Conservation (phyloP, 1,140 invertebrate species). For the Paraescarpia echinospica region DNA sequence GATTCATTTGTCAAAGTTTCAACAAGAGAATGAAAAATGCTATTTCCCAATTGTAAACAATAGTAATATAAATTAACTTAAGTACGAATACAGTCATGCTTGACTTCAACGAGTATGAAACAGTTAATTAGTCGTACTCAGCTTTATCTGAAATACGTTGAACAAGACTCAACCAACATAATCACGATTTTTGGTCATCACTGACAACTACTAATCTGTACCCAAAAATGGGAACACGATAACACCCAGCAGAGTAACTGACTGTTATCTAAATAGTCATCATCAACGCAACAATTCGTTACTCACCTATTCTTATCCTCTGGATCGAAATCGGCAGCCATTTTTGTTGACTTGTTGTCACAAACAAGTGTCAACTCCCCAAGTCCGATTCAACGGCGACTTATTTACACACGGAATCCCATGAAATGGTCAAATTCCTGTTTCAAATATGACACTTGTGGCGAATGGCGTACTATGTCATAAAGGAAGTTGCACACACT, state of each 20-base stretch:
- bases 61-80: too few species aligned
- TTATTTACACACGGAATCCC: background rate
- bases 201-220: too few species aligned
- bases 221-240: too few species aligned
- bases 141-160: too few species aligned
- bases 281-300: background rate
- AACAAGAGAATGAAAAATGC: too few species aligned
- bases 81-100: too few species aligned
- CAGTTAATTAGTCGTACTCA: too few species aligned
- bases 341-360: background rate
- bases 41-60: too few species aligned
- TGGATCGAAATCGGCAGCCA: conserved; percentile 3
- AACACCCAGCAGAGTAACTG: background rate
- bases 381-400: background rate
- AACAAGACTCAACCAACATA: too few species aligned
- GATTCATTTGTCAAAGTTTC: too few species aligned
- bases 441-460: background rate
- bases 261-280: background rate
- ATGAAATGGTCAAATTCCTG: background rate
- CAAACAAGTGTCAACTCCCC: background rate
- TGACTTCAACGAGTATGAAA: too few species aligned
- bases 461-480: background rate
- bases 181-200: too few species aligned
- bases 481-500: background rate
- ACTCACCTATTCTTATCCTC: background rate